These are phyloP conservation scores for Nematostella vectensis DNA, from an alignment of 92 coral and sea anemone species.

Conservation along the genomic window DNA sequence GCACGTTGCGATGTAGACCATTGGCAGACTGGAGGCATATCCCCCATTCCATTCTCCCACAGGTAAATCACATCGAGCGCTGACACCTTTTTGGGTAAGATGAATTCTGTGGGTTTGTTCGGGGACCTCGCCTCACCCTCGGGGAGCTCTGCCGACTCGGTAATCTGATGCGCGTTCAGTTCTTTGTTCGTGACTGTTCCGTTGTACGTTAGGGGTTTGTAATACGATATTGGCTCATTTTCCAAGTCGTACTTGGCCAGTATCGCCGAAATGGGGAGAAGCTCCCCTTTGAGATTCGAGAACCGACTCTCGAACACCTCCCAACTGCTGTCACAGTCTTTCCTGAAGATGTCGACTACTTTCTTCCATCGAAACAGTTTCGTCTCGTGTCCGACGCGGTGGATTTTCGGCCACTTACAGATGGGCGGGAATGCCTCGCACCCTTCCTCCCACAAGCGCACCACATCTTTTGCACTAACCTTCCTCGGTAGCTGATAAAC, in stretches of 20 bases:
- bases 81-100: slow-evolving; percentile 86
- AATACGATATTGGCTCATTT: slow-evolving; percentile 63
- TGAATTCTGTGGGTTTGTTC: slow-evolving; percentile 53
- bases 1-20: slow-evolving; percentile 92
- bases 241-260: slow-evolving; percentile 92
- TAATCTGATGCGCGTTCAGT: neutral
- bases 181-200: slow-evolving; percentile 13
- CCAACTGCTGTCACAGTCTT: slow-evolving; percentile 90
- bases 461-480: slow-evolving; percentile 93
- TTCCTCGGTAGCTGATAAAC: slow-evolving; percentile 85
- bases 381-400: slow-evolving; percentile 95
- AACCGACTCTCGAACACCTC: slow-evolving; percentile 82
- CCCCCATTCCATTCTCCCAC: slow-evolving; percentile 95
- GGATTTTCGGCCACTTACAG: slow-evolving; percentile 89
- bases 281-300: slow-evolving; percentile 75
- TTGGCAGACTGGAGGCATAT: slow-evolving; percentile 93
- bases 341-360: slow-evolving; percentile 91
- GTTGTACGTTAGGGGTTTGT: slow-evolving; percentile 33
- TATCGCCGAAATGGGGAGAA: slow-evolving; percentile 88
- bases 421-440: slow-evolving; percentile 91
- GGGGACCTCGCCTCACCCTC: slow-evolving; percentile 8
- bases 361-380: slow-evolving; percentile 97
- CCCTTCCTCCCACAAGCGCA: slow-evolving; percentile 92
- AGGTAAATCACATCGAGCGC: slow-evolving; percentile 90
- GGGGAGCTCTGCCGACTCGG: neutral